Evolutionary conservation across 2,888 invertebrate genomes (phyloP).

Genomic region (Ichneumoninae sp.): DNA sequence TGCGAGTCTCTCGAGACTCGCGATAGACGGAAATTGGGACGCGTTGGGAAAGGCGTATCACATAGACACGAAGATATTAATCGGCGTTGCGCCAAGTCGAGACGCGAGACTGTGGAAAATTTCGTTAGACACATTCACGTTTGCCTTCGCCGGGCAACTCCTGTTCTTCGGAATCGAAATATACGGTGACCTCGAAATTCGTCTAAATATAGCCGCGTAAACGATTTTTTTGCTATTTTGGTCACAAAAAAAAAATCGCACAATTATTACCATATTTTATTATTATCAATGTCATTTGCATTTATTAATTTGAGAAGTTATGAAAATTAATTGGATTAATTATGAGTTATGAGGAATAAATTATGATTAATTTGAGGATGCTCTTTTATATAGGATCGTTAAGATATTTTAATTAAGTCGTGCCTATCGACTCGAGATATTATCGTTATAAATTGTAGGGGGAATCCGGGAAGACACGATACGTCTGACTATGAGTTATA

Average conservation of each 20-base stretch:
- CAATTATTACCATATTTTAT: neutral
- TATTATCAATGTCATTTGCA: neutral
- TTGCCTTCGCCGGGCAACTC: neutral
- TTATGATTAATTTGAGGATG: no score
- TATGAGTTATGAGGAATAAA: no score
- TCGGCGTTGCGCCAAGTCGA: constrained; percentile 57
- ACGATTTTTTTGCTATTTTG: neutral
- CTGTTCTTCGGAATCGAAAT: neutral
- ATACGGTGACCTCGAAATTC: constrained; percentile 14
- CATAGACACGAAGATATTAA: constrained; percentile 48
- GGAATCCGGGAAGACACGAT: no score
- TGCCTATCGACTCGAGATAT: no score
- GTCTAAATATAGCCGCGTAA: neutral
- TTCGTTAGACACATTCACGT: constrained; percentile 37
- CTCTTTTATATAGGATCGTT: no score
- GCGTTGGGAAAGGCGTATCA: constrained; percentile 39
- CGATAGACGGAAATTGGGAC: constrained; percentile 53
- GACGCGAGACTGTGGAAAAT: constrained; percentile 21
- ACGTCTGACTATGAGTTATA: no score
- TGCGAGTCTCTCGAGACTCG: constrained; percentile 17
- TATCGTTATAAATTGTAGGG: no score
- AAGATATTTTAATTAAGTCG: no score
- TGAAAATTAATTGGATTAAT: no score
- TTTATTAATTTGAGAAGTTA: neutral
- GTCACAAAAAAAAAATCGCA: neutral